These are phyloP conservation scores for Aphidius gifuensis DNA, from an alignment of 1,140 invertebrate genomes.

Conservation along the genomic window DNA sequence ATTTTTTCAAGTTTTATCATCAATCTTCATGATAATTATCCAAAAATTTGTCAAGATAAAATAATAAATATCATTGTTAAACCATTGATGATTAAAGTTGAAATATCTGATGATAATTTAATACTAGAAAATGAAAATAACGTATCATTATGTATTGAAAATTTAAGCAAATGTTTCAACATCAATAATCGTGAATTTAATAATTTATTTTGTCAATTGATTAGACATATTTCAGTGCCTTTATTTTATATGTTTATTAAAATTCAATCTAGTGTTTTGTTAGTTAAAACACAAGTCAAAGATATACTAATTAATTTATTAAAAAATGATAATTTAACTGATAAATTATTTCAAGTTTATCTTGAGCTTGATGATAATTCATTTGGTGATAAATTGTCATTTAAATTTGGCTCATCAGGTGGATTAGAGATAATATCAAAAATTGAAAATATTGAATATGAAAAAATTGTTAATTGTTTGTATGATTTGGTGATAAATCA, in stretches of 20 bases:
- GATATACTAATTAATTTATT: constrained; percentile 45
- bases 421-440: constrained; percentile 39
- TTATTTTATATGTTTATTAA: constrained; percentile 48
- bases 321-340: constrained; percentile 22
- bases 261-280: constrained; percentile 39
- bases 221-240: constrained; percentile 38
- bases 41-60: constrained; percentile 43
- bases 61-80: constrained; percentile 51
- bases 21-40: constrained; percentile 55
- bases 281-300: constrained; percentile 37
- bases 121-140: constrained; percentile 32
- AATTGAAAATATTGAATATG: constrained; percentile 27
- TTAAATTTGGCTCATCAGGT: constrained; percentile 43
- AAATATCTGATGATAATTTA: constrained; percentile 4
- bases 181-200: constrained; percentile 44
- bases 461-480: constrained; percentile 38
- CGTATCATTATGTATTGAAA: constrained; percentile 44
- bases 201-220: constrained; percentile 36
- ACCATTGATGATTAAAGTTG: constrained; percentile 38
- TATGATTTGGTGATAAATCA: constrained; percentile 39
- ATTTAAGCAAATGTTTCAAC: constrained; percentile 46
- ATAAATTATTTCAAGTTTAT: constrained; percentile 39
- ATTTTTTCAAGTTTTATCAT: constrained; percentile 58
- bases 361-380: constrained; percentile 33
- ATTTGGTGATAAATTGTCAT: constrained; percentile 39